Evolutionary conservation across 2,888 invertebrate species (phyloP).

Genomic region (Mongoloraphidia duomilia): DNA sequence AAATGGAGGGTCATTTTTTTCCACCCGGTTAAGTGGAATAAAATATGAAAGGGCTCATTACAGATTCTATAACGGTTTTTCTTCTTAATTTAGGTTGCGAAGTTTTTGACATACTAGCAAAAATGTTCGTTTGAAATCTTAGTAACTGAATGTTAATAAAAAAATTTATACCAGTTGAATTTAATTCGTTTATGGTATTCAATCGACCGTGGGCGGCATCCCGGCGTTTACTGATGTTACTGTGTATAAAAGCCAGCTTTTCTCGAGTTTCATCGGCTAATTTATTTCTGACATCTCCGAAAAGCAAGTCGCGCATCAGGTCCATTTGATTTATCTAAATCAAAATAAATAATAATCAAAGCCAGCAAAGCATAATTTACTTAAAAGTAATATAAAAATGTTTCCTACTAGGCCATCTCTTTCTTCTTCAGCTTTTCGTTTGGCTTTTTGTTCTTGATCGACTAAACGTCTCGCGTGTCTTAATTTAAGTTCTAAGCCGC

Average conservation of each 20-base stretch:
- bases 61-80: too few species aligned
- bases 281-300: conserved; percentile 47
- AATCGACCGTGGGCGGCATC: conserved; percentile 14
- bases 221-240: conserved; percentile 39
- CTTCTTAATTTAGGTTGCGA: too few species aligned
- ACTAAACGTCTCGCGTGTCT: conserved; percentile 66
- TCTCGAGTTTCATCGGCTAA: conserved; percentile 69
- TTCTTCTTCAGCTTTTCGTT: conserved; percentile 55
- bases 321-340: conserved; percentile 41
- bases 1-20: background rate
- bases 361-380: background rate
- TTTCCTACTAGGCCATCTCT: conserved; percentile 49
- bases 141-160: background rate
- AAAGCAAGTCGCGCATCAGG: conserved; percentile 57
- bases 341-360: conserved; percentile 21
- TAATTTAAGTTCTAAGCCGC: conserved; percentile 65
- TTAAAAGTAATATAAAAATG: background rate
- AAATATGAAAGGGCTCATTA: too few species aligned
- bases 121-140: too few species aligned
- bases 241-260: conserved; percentile 63
- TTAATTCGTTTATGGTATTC: conserved; percentile 25
- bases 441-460: conserved; percentile 61
- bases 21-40: too few species aligned
- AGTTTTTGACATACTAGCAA: too few species aligned
- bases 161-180: conserved; percentile 6